Conservation (phyloP, 2,888 invertebrate species). For the Papilio protenor region DNA sequence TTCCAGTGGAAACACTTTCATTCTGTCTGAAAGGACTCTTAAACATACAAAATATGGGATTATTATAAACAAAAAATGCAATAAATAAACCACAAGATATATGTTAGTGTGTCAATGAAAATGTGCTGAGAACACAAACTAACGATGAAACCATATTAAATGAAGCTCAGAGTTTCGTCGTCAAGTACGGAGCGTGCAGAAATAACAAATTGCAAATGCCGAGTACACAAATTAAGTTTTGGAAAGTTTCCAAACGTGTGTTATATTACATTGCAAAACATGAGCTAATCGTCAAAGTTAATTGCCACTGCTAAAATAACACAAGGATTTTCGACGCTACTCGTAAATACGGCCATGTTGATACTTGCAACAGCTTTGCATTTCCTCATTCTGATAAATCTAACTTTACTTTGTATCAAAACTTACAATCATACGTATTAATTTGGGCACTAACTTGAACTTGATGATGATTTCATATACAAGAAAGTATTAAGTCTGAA, state of each 20-base stretch:
- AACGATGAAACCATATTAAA: slow-evolving; percentile 21
- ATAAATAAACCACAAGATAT: neutral
- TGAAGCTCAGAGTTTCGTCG: slow-evolving; percentile 6
- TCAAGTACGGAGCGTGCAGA: slow-evolving; percentile 24
- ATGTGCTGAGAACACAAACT: slow-evolving; percentile 5
- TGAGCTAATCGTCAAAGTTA: slow-evolving; percentile 39
- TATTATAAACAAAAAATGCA: neutral
- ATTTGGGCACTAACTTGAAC: neutral
- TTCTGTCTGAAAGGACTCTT: no score
- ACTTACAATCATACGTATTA: neutral
- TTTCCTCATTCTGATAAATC: slow-evolving; percentile 4
- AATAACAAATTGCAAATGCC: slow-evolving; percentile 36
- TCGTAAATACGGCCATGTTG: neutral
- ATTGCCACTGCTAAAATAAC: slow-evolving; percentile 31
- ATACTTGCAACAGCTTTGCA: neutral
- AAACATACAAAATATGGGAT: no score
- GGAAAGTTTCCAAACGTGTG: slow-evolving; percentile 38
- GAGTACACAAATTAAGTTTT: slow-evolving; percentile 38
- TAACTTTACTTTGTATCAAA: neutral
- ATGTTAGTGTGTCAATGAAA: slow-evolving; percentile 14
- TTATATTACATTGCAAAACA: slow-evolving; percentile 37
- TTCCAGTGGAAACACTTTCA: no score
- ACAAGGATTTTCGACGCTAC: slow-evolving; percentile 1
- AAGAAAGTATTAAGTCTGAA: no score
- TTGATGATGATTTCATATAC: neutral